These are phyloP conservation scores for Ptiloglossa arizonensis DNA, from an alignment of 1,140 invertebrate genomes.

Conservation along the genomic window DNA sequence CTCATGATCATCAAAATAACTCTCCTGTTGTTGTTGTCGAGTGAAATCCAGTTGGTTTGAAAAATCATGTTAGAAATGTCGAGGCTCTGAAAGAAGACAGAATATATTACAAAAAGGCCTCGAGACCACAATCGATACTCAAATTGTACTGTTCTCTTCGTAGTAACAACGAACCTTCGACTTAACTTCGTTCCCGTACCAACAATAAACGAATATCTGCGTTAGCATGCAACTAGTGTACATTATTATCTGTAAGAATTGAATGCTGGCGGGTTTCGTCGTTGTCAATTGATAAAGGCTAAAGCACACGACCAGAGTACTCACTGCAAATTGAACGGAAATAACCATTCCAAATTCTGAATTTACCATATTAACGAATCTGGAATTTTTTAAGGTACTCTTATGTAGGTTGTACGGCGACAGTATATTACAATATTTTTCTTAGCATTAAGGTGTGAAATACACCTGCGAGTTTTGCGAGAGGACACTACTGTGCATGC, in stretches of 20 bases:
- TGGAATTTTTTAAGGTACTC: conserved; percentile 10
- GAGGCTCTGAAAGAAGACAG: conserved; percentile 33
- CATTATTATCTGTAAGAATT: conserved; percentile 36
- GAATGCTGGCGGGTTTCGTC: conserved; percentile 77
- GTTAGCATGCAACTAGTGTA: conserved; percentile 49
- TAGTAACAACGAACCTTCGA: conserved; percentile 30
- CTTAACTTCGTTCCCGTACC: conserved; percentile 83
- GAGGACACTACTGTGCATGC: no score
- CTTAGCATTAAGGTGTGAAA: no score
- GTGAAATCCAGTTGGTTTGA: conserved; percentile 21
- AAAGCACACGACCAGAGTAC: conserved; percentile 49
- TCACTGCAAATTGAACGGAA: conserved; percentile 53
- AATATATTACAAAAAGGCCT: background rate
- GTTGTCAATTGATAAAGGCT: conserved; percentile 47
- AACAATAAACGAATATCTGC: conserved; percentile 82
- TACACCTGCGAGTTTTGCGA: no score
- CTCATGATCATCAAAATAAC: conserved; percentile 48
- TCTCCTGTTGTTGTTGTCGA: background rate
- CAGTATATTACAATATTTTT: no score
- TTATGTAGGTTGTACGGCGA: background rate
- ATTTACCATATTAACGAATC: conserved; percentile 47
- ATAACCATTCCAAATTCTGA: conserved; percentile 51
- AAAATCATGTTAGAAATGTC: conserved; percentile 29
- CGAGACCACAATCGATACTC: background rate
- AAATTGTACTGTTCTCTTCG: background rate